phyloP scores from a whole-genome alignment of 2,888 invertebrate genomes.

The Macropis europaea region DNA sequence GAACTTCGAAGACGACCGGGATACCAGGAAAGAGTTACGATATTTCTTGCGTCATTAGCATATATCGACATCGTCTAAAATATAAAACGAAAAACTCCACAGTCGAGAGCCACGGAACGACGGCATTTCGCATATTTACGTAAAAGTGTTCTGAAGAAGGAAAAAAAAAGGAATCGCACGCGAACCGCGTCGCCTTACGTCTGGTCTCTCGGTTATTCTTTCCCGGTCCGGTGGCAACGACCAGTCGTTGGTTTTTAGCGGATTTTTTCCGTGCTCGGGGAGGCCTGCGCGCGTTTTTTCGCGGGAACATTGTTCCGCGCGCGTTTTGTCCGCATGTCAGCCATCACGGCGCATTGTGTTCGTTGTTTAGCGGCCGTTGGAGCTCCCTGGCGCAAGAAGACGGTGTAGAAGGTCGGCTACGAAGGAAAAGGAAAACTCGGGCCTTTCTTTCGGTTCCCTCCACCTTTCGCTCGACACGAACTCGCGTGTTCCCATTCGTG shows the following conservation, averaged over 20 bases:
- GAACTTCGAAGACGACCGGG: too few relatives aligned
- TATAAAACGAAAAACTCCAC: too few relatives aligned
- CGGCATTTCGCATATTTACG: neutral
- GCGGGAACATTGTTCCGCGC: conserved; percentile 56
- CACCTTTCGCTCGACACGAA: conserved; percentile 18
- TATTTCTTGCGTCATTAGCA: too few relatives aligned
- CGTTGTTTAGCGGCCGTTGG: conserved; percentile 59
- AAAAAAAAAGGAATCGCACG: conserved; percentile 1
- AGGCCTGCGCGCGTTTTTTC: conserved; percentile 51
- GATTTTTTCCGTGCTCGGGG: conserved; percentile 17
- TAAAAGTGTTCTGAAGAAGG: neutral
- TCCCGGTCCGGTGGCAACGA: conserved; percentile 1
- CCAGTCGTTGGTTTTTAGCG: neutral
- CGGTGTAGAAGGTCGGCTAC: conserved; percentile 39
- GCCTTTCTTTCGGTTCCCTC: neutral
- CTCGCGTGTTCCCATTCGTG: conserved; percentile 26
- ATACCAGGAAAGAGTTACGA: too few relatives aligned
- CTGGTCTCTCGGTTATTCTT: conserved; percentile 15
- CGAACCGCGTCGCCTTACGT: conserved; percentile 2
- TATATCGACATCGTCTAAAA: too few relatives aligned
- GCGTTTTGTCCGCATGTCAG: conserved; percentile 57
- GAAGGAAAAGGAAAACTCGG: conserved; percentile 42
- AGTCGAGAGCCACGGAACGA: neutral
- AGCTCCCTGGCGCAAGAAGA: conserved; percentile 21
- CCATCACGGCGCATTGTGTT: conserved; percentile 57